These are phyloP conservation scores for Ameiurus melas DNA, from an alignment of 2,113 vertebrate genomes.

Conservation along the genomic window DNA sequence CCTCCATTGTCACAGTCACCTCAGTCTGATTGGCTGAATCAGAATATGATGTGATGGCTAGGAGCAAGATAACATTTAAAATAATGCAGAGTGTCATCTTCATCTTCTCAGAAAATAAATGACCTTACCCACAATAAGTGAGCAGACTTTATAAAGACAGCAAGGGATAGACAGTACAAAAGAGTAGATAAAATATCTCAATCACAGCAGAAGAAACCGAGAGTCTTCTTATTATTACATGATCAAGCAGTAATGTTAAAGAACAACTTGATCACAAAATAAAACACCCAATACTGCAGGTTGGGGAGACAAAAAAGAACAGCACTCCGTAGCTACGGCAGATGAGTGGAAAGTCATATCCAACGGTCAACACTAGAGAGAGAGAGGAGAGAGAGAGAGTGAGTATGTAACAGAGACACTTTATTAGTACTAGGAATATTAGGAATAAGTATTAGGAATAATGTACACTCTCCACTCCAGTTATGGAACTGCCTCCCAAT, in stretches of 20 bases:
- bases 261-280: background rate
- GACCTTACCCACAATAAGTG: background rate
- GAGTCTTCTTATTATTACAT: background rate
- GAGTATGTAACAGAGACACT: background rate
- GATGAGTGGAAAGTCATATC: background rate
- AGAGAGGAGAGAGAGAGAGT: slow-evolving; percentile 1
- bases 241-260: background rate
- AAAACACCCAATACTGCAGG: background rate
- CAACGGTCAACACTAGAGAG: slow-evolving; percentile 20
- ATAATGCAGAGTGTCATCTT: slow-evolving; percentile 44
- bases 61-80: slow-evolving; percentile 61
- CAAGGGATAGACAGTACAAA: background rate
- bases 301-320: background rate
- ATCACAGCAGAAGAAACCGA: background rate
- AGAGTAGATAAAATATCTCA: background rate
- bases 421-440: background rate
- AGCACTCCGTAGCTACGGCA: background rate
- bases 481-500: background rate
- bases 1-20: slow-evolving; percentile 68
- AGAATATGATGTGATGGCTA: slow-evolving; percentile 58
- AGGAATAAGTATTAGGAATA: too few relatives aligned
- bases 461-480: background rate
- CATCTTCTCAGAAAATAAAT: slow-evolving; percentile 8
- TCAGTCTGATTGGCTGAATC: slow-evolving; percentile 68
- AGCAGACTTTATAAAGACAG: background rate